These are phyloP conservation scores for Kradibia gibbosae DNA, from an alignment of 1,140 invertebrate species.

Conservation along the genomic window DNA sequence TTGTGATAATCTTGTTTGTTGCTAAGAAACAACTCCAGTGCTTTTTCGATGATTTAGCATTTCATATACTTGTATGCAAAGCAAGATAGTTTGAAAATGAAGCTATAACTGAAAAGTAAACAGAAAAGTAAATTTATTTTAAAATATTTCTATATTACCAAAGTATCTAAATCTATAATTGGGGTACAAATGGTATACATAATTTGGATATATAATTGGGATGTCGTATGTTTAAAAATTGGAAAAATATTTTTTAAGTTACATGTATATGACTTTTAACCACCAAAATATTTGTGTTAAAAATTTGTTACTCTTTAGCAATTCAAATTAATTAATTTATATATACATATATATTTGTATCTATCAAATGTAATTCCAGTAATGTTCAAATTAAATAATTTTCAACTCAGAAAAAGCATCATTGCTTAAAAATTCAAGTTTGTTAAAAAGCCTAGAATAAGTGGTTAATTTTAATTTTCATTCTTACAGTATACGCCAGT, in stretches of 20 bases:
- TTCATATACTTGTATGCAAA: neutral
- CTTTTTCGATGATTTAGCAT: conserved; percentile 15
- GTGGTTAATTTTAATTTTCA: conserved; percentile 1
- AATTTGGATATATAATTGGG: too few relatives aligned
- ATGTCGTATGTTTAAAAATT: neutral
- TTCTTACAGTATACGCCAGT: conserved; percentile 55
- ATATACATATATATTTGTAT: neutral
- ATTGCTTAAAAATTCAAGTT: neutral
- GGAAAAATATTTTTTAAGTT: neutral
- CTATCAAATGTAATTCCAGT: neutral
- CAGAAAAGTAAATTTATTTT: neutral
- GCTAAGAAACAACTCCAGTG: conserved; percentile 38
- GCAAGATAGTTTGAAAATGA: neutral
- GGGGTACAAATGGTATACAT: neutral
- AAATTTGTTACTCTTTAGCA: too few relatives aligned
- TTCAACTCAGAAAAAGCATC: neutral
- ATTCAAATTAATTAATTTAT: neutral
- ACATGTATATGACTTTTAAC: too few relatives aligned
- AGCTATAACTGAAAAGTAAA: neutral
- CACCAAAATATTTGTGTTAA: too few relatives aligned
- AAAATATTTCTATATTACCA: neutral
- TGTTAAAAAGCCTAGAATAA: too few relatives aligned
- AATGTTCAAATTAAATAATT: neutral
- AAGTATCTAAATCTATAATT: neutral
- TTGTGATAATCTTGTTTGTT: conserved; percentile 45